Base-by-base conservation (phyloP, 2,888 invertebrate species). In the Lasioglossum calceatum region DNA sequence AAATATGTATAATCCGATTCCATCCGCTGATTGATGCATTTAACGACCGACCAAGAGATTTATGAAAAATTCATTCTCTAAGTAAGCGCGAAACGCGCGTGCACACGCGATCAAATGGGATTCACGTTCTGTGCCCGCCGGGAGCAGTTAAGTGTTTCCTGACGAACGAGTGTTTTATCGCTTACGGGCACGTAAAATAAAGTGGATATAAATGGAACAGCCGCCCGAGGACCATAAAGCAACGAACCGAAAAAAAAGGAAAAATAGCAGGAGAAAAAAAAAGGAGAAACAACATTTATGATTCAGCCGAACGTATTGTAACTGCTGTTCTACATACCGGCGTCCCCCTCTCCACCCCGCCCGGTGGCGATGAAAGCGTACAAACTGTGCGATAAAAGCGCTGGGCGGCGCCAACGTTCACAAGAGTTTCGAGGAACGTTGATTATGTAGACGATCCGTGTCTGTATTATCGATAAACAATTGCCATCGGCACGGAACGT, bases 381-480 rank as follows among this genome's bases (percentile, higher is more conserved):
- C 67, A 58, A 19, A n/a, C 32, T 27, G 27, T 12, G 7, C 61
- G 76, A 73, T 70, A 78, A 81, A 74, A 70, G 44, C 32, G 36
- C 39, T 74, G 19, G 23, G 16, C 39, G 72, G 5, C 16, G 39
- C n/a, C 47, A 79, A 50, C 27, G 44, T 32, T 54, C 54, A 64
- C 39, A 36, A 36, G 58, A 76, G 54, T 82, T 83, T 77, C 79
- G 72, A 23, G 14, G 47, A 75, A 39, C n/a, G 32, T 44, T 81
- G 87, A 88, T 81, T 88, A 90, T 85, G 67, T 75, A 72, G 42
- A 64, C 82, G 77, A 84, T 76, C 74, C 72, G 71, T n/a, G 79
- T 54, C 32, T 61, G 67, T 82, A 82, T 90, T 87, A 87, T 90
- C 86, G 88, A 88, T 88, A 86, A 87, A 90, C 87, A 90, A 88